Evolutionary conservation across 2,888 invertebrate species (phyloP).

Genomic region (Pogonocherus hispidulus): DNA sequence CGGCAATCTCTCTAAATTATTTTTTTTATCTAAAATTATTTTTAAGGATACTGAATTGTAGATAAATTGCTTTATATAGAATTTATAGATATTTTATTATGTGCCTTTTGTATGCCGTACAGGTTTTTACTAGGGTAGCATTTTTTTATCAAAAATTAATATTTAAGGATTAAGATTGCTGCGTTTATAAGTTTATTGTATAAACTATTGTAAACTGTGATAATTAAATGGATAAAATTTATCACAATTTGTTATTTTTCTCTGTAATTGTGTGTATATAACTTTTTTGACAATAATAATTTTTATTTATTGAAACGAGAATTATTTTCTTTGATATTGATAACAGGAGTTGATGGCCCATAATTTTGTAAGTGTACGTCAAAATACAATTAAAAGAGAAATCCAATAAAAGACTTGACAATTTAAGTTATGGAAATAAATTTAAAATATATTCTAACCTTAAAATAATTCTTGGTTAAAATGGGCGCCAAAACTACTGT

Average conservation of each 20-base stretch:
- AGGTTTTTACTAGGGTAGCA: slow-evolving; percentile 28
- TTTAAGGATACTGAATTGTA: slow-evolving; percentile 20
- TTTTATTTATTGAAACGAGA: slow-evolving; percentile 19
- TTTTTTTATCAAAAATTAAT: slow-evolving; percentile 36
- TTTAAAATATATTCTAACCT: too few species aligned
- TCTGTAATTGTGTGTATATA: slow-evolving; percentile 26
- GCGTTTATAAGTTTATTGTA: slow-evolving; percentile 37
- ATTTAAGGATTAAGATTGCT: slow-evolving; percentile 27
- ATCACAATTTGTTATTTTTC: slow-evolving; percentile 44
- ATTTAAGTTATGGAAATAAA: too few species aligned
- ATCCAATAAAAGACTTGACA: too few species aligned
- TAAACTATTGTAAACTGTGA: slow-evolving; percentile 50
- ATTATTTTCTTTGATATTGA: background rate
- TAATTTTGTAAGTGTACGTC: too few species aligned
- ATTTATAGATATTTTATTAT: slow-evolving; percentile 24
- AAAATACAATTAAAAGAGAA: too few species aligned
- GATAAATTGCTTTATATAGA: slow-evolving; percentile 16
- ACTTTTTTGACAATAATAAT: slow-evolving; percentile 26
- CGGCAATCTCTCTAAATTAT: slow-evolving; percentile 40
- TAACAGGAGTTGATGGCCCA: too few species aligned
- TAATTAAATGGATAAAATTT: slow-evolving; percentile 48
- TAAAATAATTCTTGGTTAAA: too few species aligned
- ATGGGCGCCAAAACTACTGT: too few species aligned
- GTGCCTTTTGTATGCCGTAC: slow-evolving; percentile 24
- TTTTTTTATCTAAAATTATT: slow-evolving; percentile 7